Evolutionary conservation across 2,888 invertebrate genomes (phyloP), one percentile per base, ranked within the genome.

Genomic region (Opisthograptis luteolata): DNA sequence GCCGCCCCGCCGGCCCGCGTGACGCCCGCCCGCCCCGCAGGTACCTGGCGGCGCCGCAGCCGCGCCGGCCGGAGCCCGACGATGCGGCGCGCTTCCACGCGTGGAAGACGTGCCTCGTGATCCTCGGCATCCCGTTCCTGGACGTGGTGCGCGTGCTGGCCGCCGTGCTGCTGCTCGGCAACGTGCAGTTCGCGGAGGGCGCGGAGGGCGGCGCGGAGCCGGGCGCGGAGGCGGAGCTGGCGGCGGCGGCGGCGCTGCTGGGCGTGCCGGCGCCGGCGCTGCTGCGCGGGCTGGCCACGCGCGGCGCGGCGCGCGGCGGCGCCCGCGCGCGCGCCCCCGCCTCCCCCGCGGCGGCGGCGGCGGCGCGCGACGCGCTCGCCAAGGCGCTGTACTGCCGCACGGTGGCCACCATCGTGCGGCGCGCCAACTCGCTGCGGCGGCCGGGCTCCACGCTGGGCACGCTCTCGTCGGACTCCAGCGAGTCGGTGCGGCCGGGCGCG

Each of bases 381-480:
- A 97, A 97, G 60, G 97, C 98, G 10, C 92, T 98, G 20, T 98
- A 98, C 85, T 97, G 97, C 79, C 95, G 98, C 64, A 98, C 98
- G 6, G 97, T 98, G 10, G 97, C 97, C 10, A 98, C 98, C 13
- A 97, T 98, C 66, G 97, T 98, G 17, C 93, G 98, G 22, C 92
- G 98, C 68, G 97, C 98, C 43, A 98, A 98, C 82, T 98, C 97
- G 68, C 91, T 98, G 22, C 97, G 97, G 84, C 92, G 96, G 0
- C 90, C 96, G 34, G 96, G 96, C 25, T 96, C 96, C 1, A 96
- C 96, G 13, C 90, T 96, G 27, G 95, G 95, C 49, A 97, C 98
- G 12, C 90, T 97, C 2, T 97, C 97, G 64, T 97, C 97, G 0
- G 97, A 97, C 79, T 97, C 97, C 1, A 97, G 96, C 79, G 97